Conservation (phyloP, 2,113 vertebrate genomes). For the Serilophus lunatus region DNA sequence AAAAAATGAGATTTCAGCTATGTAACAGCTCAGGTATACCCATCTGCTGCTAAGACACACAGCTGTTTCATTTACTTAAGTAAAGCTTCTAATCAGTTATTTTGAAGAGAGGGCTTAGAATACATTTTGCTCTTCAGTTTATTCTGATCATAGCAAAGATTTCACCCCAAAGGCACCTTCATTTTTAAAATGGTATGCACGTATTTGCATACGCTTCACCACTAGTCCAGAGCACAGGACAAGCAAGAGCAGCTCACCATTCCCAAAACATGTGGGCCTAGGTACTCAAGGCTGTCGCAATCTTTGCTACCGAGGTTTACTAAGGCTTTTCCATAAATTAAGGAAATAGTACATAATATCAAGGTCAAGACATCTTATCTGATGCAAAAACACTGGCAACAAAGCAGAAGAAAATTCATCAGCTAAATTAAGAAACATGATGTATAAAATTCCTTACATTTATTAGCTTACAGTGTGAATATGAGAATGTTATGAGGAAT, state of each 20-base stretch:
- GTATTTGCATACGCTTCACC: not conserved
- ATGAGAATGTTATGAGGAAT: not conserved
- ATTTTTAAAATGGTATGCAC: not conserved
- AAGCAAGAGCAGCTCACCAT: not conserved
- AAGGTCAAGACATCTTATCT: not conserved
- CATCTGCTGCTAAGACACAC: slow-evolving; percentile 24
- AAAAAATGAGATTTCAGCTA: slow-evolving; percentile 63
- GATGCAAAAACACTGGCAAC: not conserved
- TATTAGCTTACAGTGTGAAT: not conserved
- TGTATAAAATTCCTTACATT: not conserved
- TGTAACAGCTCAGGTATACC: slow-evolving; percentile 1
- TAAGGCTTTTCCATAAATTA: not conserved
- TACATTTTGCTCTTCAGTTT: not conserved
- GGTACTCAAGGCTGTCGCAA: not conserved
- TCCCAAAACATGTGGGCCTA: not conserved
- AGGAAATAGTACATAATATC: not conserved
- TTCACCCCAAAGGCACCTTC: not conserved
- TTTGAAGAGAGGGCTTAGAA: not conserved
- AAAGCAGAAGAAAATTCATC: not conserved
- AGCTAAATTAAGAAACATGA: not conserved
- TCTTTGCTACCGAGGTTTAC: not conserved
- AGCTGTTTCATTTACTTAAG: slow-evolving; percentile 49
- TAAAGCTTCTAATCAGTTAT: slow-evolving; percentile 25
- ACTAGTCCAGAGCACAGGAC: not conserved
- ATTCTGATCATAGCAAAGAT: not conserved